Evolutionary conservation across 2,113 vertebrate species (phyloP).

Genomic region (Nothocercus julius): DNA sequence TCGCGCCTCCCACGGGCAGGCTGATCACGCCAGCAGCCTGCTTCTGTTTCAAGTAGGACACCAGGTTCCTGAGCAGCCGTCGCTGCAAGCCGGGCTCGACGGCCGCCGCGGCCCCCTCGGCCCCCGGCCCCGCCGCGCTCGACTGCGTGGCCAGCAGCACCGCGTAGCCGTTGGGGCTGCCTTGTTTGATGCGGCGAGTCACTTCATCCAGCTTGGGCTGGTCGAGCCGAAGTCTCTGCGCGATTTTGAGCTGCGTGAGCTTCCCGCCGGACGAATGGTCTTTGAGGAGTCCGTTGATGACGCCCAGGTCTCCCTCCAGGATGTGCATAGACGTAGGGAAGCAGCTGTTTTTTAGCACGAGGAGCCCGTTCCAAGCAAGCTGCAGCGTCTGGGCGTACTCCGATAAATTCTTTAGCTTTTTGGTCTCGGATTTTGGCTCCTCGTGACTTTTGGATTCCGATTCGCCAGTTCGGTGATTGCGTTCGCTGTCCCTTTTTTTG

Average conservation of each 20-base stretch:
- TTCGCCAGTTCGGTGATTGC: conserved; percentile 85
- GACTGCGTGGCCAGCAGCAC: conserved; percentile 94
- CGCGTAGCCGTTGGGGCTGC: conserved; percentile 89
- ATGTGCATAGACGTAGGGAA: conserved; percentile 95
- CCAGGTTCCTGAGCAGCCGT: conserved; percentile 94
- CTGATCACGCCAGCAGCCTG: conserved; percentile 98
- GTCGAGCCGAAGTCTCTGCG: conserved; percentile 95
- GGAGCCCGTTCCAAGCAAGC: conserved; percentile 92
- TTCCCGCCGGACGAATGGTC: conserved; percentile 82
- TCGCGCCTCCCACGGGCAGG: conserved; percentile 88
- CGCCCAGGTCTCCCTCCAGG: conserved; percentile 89
- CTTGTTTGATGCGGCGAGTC: conserved; percentile 90
- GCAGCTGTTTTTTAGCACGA: conserved; percentile 97
- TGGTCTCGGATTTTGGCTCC: conserved; percentile 80
- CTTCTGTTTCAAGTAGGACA: conserved; percentile 99
- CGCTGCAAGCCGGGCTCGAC: conserved; percentile 93
- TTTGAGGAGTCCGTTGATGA: conserved; percentile 86
- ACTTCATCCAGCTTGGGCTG: conserved; percentile 97
- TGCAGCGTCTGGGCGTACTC: conserved; percentile 90
- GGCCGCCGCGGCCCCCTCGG: conserved; percentile 74
- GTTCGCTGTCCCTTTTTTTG: conserved; percentile 82
- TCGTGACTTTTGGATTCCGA: conserved; percentile 71
- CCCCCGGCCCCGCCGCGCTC: conserved; percentile 61
- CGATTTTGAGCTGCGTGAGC: conserved; percentile 94
- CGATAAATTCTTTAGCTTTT: conserved; percentile 83